Evolutionary conservation across 2,888 invertebrate genomes (phyloP), one percentile per base, ranked within the genome.

Genomic region (Drosophila planitibia): DNA sequence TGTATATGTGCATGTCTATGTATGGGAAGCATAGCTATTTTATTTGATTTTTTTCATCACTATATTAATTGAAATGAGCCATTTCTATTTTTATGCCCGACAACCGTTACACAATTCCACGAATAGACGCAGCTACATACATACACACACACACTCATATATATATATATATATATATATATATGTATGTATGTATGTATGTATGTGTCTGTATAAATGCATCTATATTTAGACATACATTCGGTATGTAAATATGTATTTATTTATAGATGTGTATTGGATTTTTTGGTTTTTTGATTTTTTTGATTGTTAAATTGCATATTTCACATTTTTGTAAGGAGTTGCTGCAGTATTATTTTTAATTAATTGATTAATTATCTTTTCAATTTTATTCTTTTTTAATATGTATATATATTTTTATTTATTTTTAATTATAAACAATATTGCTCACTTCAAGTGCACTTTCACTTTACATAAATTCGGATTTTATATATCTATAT

Each of bases 91-190:
- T 55, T 85, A 85, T 35, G 58, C 69, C 53, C 68, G 66, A 73
- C 74, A 83, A 74, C 73, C 62, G 71, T 85, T 87, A 85, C 88
- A 85, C 88, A 87, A 87, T 83, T 82, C 70, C 68, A 77, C 73
- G 61, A 79, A 71, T 70, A 84, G 74, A 62, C 62, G 22, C 69
- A 81, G 63, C 73, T 41, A 53, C 52, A 67, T n/a, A n/a, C 30
- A 51, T 55, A 28, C n/a, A 39, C 25, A 51, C 41, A 35, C 54
- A 51, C 39, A 39, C 32, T 61, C 22, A 41, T 33, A 52, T 47
- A 14, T 58, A 53, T 41, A 30, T 41, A 49, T 22, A n/a, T 32
- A 32, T 9, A 30, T 14, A 6, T n/a, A 32, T 1, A 32, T 22
- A 30, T 55, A 51, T 44, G 33, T 51, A 63, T 33, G 28, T 49